Evolutionary conservation across 2,888 invertebrate genomes (phyloP), one percentile per base, ranked within the genome.

Genomic region (Platycheirus rosarum): DNA sequence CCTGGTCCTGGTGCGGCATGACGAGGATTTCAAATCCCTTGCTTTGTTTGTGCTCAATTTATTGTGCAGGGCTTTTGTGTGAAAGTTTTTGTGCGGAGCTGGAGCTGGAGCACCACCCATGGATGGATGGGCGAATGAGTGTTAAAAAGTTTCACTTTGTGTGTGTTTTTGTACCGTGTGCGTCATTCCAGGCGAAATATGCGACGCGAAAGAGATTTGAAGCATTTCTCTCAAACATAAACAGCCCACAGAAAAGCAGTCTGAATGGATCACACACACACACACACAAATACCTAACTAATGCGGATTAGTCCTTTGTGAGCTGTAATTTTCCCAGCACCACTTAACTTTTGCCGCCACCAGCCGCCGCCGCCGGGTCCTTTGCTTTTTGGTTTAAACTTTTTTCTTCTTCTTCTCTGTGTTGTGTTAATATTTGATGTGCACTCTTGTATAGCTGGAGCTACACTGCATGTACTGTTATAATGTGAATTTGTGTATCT

Each of bases 231-330:
- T 16, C 26, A 23, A 71, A 66, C 66, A 51, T 29, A 68, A 78
- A 78, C 66, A 48, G 14, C 44, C 66, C 32, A 32, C 40, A 49
- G 63, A 26, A 14, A 60, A 40, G n/a, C 49, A 63, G 53, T 55
- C 42, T 76, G 80, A 80, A 80, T 77, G 68, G 53, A 71, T 62
- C 42, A 71, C 29, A 68, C 60, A 66, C 42, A 71, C 29, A 68
- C 23, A 23, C 26, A 13, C 60, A 68, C 42, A 71, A 23, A 68
- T 68, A 63, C 71, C 60, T 77, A 37, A 55, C 73, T 82, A 77
- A 77, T 77, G 66, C 66, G 71, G 82, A 77, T 82, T 82, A 82
- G 82, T 76, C 70, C 80, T 66, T 76, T 82, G 76, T 76, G 76
- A 42, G 23, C 44, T 60, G 71, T 71, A 82, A 68, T 82, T 77